Conservation (phyloP, 2,797 vertebrate species). For the Manis crassicaudata region DNA sequence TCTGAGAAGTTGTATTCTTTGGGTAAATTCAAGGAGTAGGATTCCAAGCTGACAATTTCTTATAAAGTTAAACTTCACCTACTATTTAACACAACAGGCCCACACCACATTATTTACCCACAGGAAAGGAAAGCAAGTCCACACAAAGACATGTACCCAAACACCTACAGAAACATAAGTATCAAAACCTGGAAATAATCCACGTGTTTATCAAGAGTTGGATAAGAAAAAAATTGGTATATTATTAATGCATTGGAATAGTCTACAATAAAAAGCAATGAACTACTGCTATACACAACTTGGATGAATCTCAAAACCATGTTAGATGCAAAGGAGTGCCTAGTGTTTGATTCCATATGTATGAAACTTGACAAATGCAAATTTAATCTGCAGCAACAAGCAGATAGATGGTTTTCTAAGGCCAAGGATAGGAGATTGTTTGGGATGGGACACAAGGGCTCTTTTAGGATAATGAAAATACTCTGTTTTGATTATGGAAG, state of each 20-base stretch:
- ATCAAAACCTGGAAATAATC: neutral
- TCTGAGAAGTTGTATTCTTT: no score
- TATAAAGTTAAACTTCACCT: neutral
- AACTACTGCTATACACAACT: neutral
- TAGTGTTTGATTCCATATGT: neutral
- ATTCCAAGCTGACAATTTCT: neutral
- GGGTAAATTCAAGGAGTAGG: no score
- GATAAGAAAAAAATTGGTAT: neutral
- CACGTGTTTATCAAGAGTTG: neutral
- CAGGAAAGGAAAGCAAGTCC: neutral
- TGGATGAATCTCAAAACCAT: neutral
- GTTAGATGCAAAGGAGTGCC: neutral
- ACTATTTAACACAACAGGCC: neutral
- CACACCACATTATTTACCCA: neutral
- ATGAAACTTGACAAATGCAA: neutral
- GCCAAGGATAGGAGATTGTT: neutral
- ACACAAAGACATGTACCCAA: neutral
- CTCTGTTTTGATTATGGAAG: neutral
- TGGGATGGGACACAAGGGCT: neutral
- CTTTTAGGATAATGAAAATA: neutral
- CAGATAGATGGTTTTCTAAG: neutral
- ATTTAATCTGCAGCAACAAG: neutral
- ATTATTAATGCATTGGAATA: neutral
- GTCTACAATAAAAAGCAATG: neutral
- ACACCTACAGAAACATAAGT: neutral